Evolutionary conservation across 1,140 invertebrate genomes (phyloP), one percentile per base, ranked within the genome.

Genomic region (Drosophila elegans): DNA sequence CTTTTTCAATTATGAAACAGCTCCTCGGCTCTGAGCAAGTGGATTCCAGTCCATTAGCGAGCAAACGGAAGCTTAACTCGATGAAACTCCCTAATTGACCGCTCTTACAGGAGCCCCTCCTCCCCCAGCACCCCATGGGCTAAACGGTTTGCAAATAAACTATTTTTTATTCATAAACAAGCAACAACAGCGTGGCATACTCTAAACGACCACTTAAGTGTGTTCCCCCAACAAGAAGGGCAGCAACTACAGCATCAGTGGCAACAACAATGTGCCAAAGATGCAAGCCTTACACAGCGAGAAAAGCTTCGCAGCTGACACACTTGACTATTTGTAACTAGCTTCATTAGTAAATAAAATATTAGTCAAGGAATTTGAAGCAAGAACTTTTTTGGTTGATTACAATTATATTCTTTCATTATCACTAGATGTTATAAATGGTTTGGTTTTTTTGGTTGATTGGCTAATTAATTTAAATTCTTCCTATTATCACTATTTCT

Each of bases 131-230:
- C 54, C 38, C 77, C 56, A 34, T 52, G 46, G 67, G 66, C 64
- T 89, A 89, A 89, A 89, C 84, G 84, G 84, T 89, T 89, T 89
- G 84, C 80, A 89, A 89, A 89, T 89, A 89, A 71, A 80, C 80
- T 90, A 89, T 89, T 89, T 84, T 78, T 89, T 89, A 89, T 89
- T 84, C 84, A 89, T 89, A 89, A 86, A 90, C 80, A 89, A 80
- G 67, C 76, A 78, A 81, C 74, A 59, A 74, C 69, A 85, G 78
- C 83, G 71, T 78, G 56, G 80, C 68, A 52, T 61, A 83, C 84
- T 80, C 84, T 80, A 83, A 88, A 68, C 85, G 84, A 84, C 80
- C 84, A 89, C 84, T 89, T 89, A 89, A 89, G 85, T 90, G 84
- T 89, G 71, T 86, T 80, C 67, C 62, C 78, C 63, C 67, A 62